Evolutionary conservation across 2,797 vertebrate genomes (phyloP).

Genomic region (Acanthurus tractus): DNA sequence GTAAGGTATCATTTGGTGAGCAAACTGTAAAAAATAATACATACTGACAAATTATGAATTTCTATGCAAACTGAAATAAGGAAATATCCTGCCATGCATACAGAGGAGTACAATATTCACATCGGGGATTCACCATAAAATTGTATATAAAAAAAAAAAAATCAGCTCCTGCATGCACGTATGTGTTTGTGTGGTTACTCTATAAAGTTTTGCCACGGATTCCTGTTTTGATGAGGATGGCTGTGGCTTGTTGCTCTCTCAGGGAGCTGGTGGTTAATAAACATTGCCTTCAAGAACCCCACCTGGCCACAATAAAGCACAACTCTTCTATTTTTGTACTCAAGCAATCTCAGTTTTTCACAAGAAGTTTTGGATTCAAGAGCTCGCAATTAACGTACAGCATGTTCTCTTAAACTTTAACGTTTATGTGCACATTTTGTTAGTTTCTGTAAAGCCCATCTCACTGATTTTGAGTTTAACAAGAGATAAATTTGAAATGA

Average conservation of each 20-base stretch:
- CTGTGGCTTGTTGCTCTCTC: slow-evolving; percentile 55
- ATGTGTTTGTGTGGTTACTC: slow-evolving; percentile 31
- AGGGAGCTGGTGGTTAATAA: slow-evolving; percentile 62
- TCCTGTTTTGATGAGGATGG: slow-evolving; percentile 66
- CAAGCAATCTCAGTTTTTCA: slow-evolving; percentile 60
- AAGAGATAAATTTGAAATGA: slow-evolving; percentile 37
- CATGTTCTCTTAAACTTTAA: slow-evolving; percentile 9
- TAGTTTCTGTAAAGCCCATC: slow-evolving; percentile 28
- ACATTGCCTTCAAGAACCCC: slow-evolving; percentile 63
- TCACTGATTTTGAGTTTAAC: slow-evolving; percentile 35
- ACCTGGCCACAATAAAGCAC: slow-evolving; percentile 75
- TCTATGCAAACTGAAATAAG: neutral
- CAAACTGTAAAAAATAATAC: no score
- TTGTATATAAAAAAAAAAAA: slow-evolving; percentile 1
- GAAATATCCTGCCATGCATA: neutral
- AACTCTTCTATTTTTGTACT: slow-evolving; percentile 52
- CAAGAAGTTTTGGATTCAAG: slow-evolving; percentile 36
- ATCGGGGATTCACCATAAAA: slow-evolving; percentile 26
- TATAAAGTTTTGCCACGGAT: slow-evolving; percentile 65
- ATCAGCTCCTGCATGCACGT: slow-evolving; percentile 38
- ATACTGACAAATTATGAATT: no score
- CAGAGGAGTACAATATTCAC: slow-evolving; percentile 10
- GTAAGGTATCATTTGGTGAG: no score
- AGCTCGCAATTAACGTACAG: slow-evolving; percentile 1
- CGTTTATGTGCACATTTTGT: slow-evolving; percentile 12